These are phyloP conservation scores for Anolis sagrei DNA, from an alignment of 2,113 vertebrate species.

Conservation along the genomic window DNA sequence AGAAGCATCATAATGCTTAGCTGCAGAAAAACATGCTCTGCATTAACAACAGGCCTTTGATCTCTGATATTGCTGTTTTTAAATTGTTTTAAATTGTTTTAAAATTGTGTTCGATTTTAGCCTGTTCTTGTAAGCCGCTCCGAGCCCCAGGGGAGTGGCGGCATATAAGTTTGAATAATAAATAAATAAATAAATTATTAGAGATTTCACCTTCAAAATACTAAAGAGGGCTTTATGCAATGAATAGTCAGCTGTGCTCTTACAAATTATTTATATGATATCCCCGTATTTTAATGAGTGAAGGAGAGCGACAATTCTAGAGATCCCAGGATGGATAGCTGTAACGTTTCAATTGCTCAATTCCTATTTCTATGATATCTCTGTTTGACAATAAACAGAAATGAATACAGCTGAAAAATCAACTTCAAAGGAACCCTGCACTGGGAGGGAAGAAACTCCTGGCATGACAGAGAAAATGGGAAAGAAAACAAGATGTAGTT, in stretches of 20 bases:
- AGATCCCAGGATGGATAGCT: background rate
- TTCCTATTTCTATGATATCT: background rate
- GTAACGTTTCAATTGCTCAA: background rate
- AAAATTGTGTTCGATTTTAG: too few relatives aligned
- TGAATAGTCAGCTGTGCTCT: background rate
- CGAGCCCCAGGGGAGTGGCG: too few relatives aligned
- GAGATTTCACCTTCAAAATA: background rate
- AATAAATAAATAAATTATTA: too few relatives aligned
- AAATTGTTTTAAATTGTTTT: too few relatives aligned
- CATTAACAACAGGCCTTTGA: too few relatives aligned
- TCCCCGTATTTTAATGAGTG: background rate
- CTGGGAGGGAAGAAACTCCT: background rate
- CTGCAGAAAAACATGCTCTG: background rate
- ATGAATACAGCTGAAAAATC: rapidly evolving
- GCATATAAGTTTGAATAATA: too few relatives aligned
- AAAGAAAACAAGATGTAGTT: too few relatives aligned
- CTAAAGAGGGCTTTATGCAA: background rate
- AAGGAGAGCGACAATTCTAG: background rate
- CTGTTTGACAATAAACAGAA: background rate
- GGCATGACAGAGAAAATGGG: too few relatives aligned
- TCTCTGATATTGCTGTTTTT: too few relatives aligned
- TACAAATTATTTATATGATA: background rate
- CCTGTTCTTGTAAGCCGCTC: too few relatives aligned
- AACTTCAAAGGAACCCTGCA: background rate
- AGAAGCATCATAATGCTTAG: background rate